phyloP scores from a whole-genome alignment of 2,888 invertebrate species.

The Dasypogon diadema region DNA sequence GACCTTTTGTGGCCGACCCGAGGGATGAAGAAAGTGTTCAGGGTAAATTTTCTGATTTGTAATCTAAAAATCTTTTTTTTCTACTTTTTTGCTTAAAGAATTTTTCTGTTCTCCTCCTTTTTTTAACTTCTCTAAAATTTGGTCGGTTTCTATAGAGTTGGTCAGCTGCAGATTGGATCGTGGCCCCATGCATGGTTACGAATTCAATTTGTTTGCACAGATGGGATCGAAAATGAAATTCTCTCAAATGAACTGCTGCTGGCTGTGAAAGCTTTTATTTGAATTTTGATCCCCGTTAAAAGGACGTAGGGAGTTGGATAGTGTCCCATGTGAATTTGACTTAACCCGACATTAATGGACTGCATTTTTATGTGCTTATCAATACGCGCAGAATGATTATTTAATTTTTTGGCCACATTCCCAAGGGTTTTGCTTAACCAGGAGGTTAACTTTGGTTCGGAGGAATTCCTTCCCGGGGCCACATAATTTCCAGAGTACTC shows the following conservation, averaged over 20 bases:
- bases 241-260: not conserved
- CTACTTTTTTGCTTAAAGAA: not conserved
- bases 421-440: no score
- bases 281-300: not conserved
- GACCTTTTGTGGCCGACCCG: conserved; percentile 4
- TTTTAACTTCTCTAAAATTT: not conserved
- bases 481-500: no score
- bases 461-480: no score
- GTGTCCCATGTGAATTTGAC: not conserved
- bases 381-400: no score
- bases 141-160: conserved; percentile 3
- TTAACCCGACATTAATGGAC: no score
- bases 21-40: not conserved
- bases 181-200: not conserved
- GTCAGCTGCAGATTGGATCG: not conserved
- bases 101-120: not conserved
- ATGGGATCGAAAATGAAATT: conserved; percentile 29
- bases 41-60: conserved; percentile 20
- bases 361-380: no score
- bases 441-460: no score
- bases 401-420: no score
- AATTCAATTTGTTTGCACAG: conserved; percentile 27
- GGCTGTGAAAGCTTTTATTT: not conserved
- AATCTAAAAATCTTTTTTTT: not conserved
- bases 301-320: not conserved